Evolutionary conservation across 2,113 vertebrate species (phyloP), one percentile per base, ranked within the genome.

Genomic region (Callocephalon fimbriatum): DNA sequence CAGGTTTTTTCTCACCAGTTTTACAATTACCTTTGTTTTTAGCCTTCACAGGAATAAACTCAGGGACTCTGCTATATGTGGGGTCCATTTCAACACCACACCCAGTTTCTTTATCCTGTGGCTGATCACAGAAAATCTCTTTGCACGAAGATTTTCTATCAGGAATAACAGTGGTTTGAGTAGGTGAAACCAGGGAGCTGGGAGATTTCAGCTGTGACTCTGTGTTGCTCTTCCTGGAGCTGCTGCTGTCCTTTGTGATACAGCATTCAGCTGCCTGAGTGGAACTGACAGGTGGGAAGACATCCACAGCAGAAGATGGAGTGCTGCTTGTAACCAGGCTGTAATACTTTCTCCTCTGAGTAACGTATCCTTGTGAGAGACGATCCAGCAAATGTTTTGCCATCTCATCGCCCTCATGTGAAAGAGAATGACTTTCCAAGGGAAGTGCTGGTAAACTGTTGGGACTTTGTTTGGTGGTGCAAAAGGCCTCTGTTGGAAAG

Each of bases 271-370:
- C 61, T 44, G 47, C 68, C 35, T 22, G 58, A 77, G 82, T 54
- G 31, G 92, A 94, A 51, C 32, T 44, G 32, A 44, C 19, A 11
- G 0, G 6, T 35, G 84, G 63, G 32, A 89, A 85, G 50, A 48
- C 15, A 47, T 32, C 91, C 62, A n/a, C 78, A 37, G 6, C 83
- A 71, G 86, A 62, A 70, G 91, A 96, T 29, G 77, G 89, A 77
- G 80, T 95, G 62, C 95, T 97, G 32, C 95, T 90, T 32, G 70
- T 62, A 95, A 79, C 93, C 2, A 80, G 18, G 10, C 72, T 80
- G 50, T 93, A 97, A 38, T 13, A 42, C 19, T 96, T 98, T 68
- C 73, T 97, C 47, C 98, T 95, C 75, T 86, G 67, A 35, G 97
- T 98, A 48, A 98, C 1, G 0, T 96, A 85, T 25, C 78, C 91